Evolutionary conservation across 2,888 invertebrate species (phyloP), one percentile per base, ranked within the genome.

Genomic region (Sarcophaga carnaria): DNA sequence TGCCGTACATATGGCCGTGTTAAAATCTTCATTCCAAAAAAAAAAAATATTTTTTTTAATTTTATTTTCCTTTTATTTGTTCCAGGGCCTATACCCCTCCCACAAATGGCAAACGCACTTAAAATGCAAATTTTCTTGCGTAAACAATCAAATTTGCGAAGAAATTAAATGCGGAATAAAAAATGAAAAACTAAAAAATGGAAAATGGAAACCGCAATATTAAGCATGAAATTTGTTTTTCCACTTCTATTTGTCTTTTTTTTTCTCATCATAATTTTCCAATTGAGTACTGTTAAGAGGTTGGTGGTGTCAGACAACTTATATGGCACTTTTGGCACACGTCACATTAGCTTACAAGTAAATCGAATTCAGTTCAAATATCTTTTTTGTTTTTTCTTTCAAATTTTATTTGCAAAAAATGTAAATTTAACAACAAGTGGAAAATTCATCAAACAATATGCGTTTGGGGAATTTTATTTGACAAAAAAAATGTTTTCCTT

Each of bases 151-250:
- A 79, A 84, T 87, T 84, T 54, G 87, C 80, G 80, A 87, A 88
- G 67, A 91, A 77, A 37, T 37, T 37, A 37, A 8, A 37, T 37
- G 37, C 54, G 54, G 2, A 14, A 14, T 17, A 54, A 54, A 54
- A 54, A 14, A 49, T 14, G 4, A 45, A 76, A 59, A 54, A 67
- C 25, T n/a, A 60, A 14, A 22, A 63, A 3, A 54, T 54, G 6
- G 20, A 22, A 63, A 3, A 54, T 54, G 6, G 62, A 82, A 82
- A 92, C 91, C 92, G 89, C 91, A 90, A 90, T 89, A 90, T 91
- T 91, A 89, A 91, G 92, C 92, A 91, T 92, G 92, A 92, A 92
- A 92, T 92, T 92, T 92, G 92, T 92, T 92, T 92, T 91, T 54
- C 54, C 37, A 37, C 8, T 37, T 37, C 86, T 83, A 86, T 82